phyloP scores from a whole-genome alignment of 2,113 vertebrate genomes.

The Hemibagrus wyckioides region DNA sequence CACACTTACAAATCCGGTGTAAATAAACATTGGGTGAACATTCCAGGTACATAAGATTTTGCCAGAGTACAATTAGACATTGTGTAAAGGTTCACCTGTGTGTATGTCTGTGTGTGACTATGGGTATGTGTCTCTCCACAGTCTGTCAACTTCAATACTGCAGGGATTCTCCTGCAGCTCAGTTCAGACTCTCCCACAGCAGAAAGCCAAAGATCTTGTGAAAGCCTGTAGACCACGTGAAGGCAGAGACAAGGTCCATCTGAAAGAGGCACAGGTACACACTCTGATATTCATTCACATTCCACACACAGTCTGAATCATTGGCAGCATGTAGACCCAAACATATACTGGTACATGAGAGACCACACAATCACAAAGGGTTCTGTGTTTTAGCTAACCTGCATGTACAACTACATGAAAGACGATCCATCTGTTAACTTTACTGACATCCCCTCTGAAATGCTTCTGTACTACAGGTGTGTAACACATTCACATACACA shows the following conservation, averaged over 20 bases:
- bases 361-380: neutral
- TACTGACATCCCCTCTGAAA: slow-evolving; percentile 64
- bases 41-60: neutral
- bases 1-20: neutral
- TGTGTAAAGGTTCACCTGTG: neutral
- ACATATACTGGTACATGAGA: neutral
- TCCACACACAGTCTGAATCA: neutral
- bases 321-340: neutral
- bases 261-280: slow-evolving; percentile 55
- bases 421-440: slow-evolving; percentile 49
- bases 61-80: neutral
- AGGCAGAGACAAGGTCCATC: slow-evolving; percentile 45
- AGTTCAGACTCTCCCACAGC: slow-evolving; percentile 8
- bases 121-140: slow-evolving; percentile 38
- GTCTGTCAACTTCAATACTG: slow-evolving; percentile 62
- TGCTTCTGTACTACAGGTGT: slow-evolving; percentile 69
- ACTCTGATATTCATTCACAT: neutral
- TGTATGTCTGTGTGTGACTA: neutral
- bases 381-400: slow-evolving; percentile 62
- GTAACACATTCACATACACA: slow-evolving; percentile 25
- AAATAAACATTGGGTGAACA: neutral
- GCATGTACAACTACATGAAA: slow-evolving; percentile 67
- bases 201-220: slow-evolving; percentile 43
- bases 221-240: slow-evolving; percentile 50
- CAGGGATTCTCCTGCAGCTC: slow-evolving; percentile 67